phyloP scores from a whole-genome alignment of 2,113 vertebrate genomes.

The Danionella cerebrum region DNA sequence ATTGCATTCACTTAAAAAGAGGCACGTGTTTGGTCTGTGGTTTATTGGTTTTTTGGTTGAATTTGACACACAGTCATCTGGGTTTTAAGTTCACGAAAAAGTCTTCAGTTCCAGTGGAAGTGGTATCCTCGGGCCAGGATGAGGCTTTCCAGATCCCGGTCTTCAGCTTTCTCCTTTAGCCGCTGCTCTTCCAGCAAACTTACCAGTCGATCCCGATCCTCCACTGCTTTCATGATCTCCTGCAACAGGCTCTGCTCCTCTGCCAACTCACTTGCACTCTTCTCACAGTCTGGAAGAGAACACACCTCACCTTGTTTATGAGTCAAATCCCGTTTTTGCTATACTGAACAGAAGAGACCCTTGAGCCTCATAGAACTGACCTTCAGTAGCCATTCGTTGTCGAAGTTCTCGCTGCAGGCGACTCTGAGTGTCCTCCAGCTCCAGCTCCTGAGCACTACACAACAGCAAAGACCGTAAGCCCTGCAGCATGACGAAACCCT shows the following conservation, averaged over 20 bases:
- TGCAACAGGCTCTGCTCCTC: slow-evolving; percentile 72
- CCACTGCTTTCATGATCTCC: slow-evolving; percentile 80
- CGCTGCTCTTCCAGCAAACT: slow-evolving; percentile 78
- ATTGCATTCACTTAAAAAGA: neutral
- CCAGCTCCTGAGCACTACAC: slow-evolving; percentile 82
- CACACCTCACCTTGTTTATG: too few species aligned
- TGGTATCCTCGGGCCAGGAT: slow-evolving; percentile 67
- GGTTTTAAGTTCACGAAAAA: neutral
- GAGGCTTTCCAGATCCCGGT: slow-evolving; percentile 70
- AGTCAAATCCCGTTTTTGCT: too few species aligned
- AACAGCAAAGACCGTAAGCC: too few species aligned
- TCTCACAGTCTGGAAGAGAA: slow-evolving; percentile 66
- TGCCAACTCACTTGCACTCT: slow-evolving; percentile 63
- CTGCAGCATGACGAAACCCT: neutral
- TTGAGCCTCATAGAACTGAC: too few species aligned
- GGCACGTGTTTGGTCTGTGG: neutral
- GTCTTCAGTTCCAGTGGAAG: slow-evolving; percentile 57
- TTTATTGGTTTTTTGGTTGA: slow-evolving; percentile 4
- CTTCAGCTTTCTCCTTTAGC: slow-evolving; percentile 73
- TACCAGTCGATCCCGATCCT: slow-evolving; percentile 75
- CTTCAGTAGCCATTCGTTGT: slow-evolving; percentile 70
- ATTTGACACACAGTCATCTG: neutral
- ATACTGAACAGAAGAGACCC: too few species aligned
- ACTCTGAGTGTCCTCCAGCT: slow-evolving; percentile 85
- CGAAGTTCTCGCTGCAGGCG: slow-evolving; percentile 75